These are phyloP conservation scores for Parnassius smintheus DNA, from an alignment of 2,888 invertebrate species.

Conservation along the genomic window DNA sequence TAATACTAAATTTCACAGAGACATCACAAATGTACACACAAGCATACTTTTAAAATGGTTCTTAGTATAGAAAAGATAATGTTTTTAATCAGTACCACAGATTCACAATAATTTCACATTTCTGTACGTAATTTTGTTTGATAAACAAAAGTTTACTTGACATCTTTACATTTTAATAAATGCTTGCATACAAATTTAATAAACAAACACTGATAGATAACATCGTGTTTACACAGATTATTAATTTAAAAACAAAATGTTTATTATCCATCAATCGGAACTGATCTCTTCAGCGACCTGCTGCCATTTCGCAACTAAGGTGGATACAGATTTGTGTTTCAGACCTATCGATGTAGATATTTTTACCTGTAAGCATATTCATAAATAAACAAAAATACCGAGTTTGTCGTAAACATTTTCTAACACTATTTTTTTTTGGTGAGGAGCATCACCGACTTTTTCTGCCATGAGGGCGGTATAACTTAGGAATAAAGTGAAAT, in stretches of 20 bases:
- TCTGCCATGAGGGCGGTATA: no score
- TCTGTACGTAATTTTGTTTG: no score
- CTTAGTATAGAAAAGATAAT: no score
- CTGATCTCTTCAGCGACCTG: conserved; percentile 80
- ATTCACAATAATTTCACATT: no score
- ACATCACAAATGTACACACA: neutral
- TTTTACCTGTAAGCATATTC: conserved; percentile 56
- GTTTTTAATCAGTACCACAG: no score
- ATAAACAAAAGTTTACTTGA: no score
- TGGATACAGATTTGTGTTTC: conserved; percentile 84
- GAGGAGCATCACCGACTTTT: no score
- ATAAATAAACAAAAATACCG: no score
- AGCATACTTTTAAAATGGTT: neutral
- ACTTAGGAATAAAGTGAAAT: no score
- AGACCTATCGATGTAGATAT: conserved; percentile 69
- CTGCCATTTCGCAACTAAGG: conserved; percentile 85
- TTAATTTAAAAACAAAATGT: neutral
- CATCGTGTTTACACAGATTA: neutral
- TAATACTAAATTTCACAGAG: neutral
- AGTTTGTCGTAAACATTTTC: no score
- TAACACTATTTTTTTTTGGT: no score
- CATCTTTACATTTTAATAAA: neutral
- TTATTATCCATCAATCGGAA: conserved; percentile 47
- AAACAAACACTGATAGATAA: no score
- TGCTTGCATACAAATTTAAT: neutral